phyloP scores from a whole-genome alignment of 2,113 vertebrate species.

The Pandion haliaetus region DNA sequence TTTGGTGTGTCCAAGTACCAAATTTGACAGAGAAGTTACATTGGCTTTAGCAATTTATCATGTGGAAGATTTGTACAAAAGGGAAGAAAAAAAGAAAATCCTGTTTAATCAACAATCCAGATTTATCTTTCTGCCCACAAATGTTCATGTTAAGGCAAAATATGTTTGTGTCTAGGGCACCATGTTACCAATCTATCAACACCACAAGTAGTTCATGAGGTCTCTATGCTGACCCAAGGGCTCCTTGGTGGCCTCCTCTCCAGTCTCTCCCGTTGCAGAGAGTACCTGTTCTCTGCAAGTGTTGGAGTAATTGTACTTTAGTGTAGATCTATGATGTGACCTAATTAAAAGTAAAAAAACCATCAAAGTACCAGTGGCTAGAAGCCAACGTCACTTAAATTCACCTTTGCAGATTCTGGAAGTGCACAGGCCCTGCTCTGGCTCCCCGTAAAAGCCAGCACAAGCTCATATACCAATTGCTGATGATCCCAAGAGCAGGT shows the following conservation, averaged over 20 bases:
- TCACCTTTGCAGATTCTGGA: not conserved
- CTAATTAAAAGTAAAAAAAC: not conserved
- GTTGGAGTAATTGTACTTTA: not conserved
- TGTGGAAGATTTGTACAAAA: not conserved
- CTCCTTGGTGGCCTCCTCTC: not conserved
- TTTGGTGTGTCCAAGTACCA: not conserved
- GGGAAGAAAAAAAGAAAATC: not conserved
- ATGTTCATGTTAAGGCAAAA: not conserved
- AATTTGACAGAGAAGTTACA: slow-evolving; percentile 4
- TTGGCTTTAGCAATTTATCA: slow-evolving; percentile 41
- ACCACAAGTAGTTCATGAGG: not conserved
- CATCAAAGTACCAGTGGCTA: not conserved
- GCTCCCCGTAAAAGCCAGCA: not conserved
- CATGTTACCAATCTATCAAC: not conserved
- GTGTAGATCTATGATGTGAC: not conserved
- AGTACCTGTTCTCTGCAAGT: not conserved
- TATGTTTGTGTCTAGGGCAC: not conserved
- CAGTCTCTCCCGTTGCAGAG: too few species aligned
- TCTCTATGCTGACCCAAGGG: not conserved
- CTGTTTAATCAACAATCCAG: not conserved
- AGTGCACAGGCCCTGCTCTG: not conserved
- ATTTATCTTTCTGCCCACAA: not conserved
- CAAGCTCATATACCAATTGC: not conserved
- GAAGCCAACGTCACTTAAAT: not conserved
- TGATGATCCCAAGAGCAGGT: not conserved